Evolutionary conservation across 2,113 vertebrate species (phyloP).

Genomic region (Chloropsis cyanopogon): DNA sequence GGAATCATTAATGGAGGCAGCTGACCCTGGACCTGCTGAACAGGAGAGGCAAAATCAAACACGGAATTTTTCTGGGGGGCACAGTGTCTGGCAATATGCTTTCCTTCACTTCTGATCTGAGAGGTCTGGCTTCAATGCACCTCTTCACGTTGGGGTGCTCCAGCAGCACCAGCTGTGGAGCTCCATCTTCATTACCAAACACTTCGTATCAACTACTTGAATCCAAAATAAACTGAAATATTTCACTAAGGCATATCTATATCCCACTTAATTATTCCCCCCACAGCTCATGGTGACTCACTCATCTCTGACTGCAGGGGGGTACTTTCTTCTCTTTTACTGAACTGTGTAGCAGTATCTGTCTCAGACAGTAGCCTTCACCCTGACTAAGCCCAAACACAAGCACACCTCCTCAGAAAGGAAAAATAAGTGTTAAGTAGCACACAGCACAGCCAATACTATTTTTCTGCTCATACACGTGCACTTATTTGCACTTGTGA

Average conservation of each 20-base stretch:
- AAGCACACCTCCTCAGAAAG: neutral
- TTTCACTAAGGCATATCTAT: neutral
- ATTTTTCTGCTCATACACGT: neutral
- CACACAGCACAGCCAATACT: neutral
- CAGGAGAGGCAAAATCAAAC: conserved; percentile 76
- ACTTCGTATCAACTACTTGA: neutral
- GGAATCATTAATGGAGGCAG: conserved; percentile 97
- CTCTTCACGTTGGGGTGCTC: neutral
- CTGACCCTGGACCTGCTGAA: conserved; percentile 98
- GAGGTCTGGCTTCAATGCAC: neutral
- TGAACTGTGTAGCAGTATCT: neutral
- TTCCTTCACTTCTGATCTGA: neutral
- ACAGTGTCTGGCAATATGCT: neutral
- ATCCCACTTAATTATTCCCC: neutral
- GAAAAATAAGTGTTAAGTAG: neutral
- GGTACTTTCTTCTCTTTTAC: neutral
- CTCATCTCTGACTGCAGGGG: neutral
- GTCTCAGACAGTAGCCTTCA: neutral
- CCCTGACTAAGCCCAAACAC: neutral
- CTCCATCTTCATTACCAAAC: neutral
- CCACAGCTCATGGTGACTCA: neutral
- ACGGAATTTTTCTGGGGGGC: conserved; percentile 10
- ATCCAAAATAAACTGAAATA: neutral
- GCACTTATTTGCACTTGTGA: neutral
- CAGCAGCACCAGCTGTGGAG: neutral